Conservation (phyloP, 2,888 invertebrate genomes). For the Rhopalosiphum nymphaeae region DNA sequence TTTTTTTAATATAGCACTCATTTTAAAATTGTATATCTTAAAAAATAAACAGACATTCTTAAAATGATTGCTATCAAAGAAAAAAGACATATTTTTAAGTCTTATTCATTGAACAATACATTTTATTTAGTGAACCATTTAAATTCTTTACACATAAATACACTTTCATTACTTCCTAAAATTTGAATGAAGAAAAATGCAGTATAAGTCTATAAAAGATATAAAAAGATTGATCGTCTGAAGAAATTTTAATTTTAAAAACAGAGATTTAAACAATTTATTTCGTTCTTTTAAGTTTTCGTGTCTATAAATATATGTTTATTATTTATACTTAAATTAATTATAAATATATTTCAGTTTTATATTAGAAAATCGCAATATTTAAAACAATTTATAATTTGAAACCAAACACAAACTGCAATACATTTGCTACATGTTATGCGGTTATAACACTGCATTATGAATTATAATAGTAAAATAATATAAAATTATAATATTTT, state of each 20-base stretch:
- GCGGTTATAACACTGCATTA: background rate
- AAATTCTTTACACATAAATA: background rate
- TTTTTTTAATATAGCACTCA: background rate
- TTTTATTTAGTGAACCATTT: background rate
- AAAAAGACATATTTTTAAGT: background rate
- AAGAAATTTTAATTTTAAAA: background rate
- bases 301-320: background rate
- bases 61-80: background rate
- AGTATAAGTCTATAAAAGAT: background rate
- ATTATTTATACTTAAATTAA: background rate
- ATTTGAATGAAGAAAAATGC: background rate
- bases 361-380: background rate
- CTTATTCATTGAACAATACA: background rate
- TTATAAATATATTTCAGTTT: background rate
- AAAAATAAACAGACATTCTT: background rate
- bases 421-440: background rate
- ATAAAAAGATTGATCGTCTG: background rate
- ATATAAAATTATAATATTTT: background rate
- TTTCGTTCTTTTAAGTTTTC: background rate
- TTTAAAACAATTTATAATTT: background rate
- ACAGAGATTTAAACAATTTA: background rate
- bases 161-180: conserved; percentile 1
- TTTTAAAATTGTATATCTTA: background rate
- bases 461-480: background rate
- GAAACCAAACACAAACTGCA: background rate